phyloP scores from a whole-genome alignment of 2,888 invertebrate species.

The Acleris cristana region DNA sequence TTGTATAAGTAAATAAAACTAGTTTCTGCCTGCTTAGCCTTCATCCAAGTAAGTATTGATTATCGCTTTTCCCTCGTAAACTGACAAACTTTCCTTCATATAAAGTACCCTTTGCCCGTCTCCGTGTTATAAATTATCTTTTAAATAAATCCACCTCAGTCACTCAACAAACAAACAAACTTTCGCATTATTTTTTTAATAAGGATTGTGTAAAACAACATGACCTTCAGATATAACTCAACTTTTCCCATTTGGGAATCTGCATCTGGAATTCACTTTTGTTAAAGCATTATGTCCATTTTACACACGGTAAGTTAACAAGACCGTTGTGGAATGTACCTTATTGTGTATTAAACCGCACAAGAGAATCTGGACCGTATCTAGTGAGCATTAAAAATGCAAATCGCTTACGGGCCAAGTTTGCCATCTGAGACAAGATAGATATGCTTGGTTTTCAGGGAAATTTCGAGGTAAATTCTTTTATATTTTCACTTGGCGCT shows the following conservation, averaged over 20 bases:
- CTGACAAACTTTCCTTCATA: no score
- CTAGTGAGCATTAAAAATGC: constrained; percentile 10
- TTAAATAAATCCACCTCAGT: no score
- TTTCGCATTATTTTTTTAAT: no score
- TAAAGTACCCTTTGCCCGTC: no score
- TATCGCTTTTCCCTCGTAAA: no score
- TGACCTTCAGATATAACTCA: constrained; percentile 6
- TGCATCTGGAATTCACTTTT: constrained; percentile 20
- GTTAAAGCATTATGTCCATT: constrained; percentile 19
- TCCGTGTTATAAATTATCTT: no score
- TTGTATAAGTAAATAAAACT: no score
- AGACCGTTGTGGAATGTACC: constrained; percentile 16
- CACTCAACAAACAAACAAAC: no score
- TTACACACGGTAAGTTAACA: constrained; percentile 21
- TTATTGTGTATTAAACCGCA: constrained; percentile 9
- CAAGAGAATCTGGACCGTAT: constrained; percentile 6
- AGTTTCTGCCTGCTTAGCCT: no score
- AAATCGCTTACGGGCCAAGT: constrained; percentile 25
- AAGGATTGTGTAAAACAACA: neutral
- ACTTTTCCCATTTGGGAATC: constrained; percentile 15
- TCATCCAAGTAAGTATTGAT: no score
- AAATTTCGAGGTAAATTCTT: constrained; percentile 29
- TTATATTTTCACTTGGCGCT: constrained; percentile 27
- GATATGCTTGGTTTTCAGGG: constrained; percentile 24
- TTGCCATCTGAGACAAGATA: constrained; percentile 36